Evolutionary conservation across 2,888 invertebrate genomes (phyloP).

Genomic region (Syrphus vitripennis): DNA sequence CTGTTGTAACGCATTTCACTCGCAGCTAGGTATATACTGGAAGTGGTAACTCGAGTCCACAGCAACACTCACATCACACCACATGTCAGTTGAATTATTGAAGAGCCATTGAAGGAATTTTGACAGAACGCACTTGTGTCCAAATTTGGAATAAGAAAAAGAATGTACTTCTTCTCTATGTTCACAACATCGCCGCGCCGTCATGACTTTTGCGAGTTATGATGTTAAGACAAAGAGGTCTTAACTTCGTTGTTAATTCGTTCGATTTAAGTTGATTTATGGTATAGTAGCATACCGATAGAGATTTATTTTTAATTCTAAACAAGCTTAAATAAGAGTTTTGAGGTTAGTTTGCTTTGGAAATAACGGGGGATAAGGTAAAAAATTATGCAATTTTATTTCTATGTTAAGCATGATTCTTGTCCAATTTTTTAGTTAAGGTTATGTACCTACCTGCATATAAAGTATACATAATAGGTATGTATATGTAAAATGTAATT

Average conservation of each 20-base stretch:
- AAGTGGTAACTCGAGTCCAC: neutral
- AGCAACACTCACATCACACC: neutral
- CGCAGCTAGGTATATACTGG: neutral
- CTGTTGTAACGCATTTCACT: conserved; percentile 20
- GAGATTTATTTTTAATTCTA: neutral
- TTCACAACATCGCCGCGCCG: neutral
- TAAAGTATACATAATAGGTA: too few species aligned
- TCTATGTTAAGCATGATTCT: too few species aligned
- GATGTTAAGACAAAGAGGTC: neutral
- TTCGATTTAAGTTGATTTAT: conserved; percentile 13
- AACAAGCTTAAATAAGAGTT: neutral
- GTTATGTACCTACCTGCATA: too few species aligned
- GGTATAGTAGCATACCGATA: neutral
- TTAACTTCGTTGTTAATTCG: neutral
- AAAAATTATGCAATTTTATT: neutral
- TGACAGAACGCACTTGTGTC: conserved; percentile 19
- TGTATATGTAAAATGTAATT: too few species aligned
- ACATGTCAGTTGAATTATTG: conserved; percentile 48
- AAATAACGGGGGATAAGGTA: neutral
- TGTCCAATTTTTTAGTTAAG: too few species aligned
- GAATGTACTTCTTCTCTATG: neutral
- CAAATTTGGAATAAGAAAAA: conserved; percentile 32
- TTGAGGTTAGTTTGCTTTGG: neutral
- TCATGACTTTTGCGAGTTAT: too few species aligned
- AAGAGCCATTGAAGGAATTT: conserved; percentile 34